These are phyloP conservation scores for Drosophila siamana DNA, from an alignment of 2,888 invertebrate genomes.

Conservation along the genomic window DNA sequence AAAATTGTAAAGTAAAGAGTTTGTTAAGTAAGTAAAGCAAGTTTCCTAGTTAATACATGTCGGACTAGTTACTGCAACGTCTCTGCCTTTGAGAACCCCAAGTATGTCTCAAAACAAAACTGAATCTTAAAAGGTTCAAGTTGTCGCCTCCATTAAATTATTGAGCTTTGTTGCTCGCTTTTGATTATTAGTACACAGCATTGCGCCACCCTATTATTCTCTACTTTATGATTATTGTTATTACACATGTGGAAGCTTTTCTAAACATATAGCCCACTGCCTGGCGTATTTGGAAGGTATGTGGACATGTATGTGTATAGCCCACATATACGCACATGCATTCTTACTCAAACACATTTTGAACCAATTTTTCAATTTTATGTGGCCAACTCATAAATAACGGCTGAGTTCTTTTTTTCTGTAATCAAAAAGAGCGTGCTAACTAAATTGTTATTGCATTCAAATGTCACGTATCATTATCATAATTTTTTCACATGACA, in stretches of 20 bases:
- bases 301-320: not conserved
- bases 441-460: slow-evolving; percentile 81
- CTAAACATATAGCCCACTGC: slow-evolving; percentile 3
- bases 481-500: slow-evolving; percentile 80
- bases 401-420: slow-evolving; percentile 34
- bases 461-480: slow-evolving; percentile 81
- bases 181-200: slow-evolving; percentile 27
- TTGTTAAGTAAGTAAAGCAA: no score
- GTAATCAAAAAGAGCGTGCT: slow-evolving; percentile 78
- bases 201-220: slow-evolving; percentile 34
- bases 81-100: no score
- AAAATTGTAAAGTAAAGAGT: no score
- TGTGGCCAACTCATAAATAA: slow-evolving; percentile 70
- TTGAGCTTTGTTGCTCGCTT: not conserved
- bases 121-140: not conserved
- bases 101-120: not conserved
- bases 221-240: slow-evolving; percentile 72
- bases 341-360: slow-evolving; percentile 38
- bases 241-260: slow-evolving; percentile 55
- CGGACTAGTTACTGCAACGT: no score
- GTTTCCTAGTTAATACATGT: no score
- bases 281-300: no score
- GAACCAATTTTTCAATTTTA: slow-evolving; percentile 74
- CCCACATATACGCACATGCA: not conserved
- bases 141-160: slow-evolving; percentile 5